These are phyloP conservation scores for Apis cerana DNA, from an alignment of 1,140 invertebrate genomes.

Conservation along the genomic window DNA sequence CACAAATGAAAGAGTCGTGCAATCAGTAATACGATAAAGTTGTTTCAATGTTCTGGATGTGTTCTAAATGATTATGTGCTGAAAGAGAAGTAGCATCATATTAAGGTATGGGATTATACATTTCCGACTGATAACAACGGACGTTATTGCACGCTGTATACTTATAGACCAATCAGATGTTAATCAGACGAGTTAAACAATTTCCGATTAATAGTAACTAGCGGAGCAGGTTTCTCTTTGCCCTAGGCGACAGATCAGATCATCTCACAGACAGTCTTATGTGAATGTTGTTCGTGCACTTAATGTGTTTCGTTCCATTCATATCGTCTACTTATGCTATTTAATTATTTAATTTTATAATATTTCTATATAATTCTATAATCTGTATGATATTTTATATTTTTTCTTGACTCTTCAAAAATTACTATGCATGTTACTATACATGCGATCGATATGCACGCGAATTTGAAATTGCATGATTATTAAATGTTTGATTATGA, in stretches of 20 bases:
- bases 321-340: neutral
- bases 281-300: conserved; percentile 12
- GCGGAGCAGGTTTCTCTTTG: conserved; percentile 13
- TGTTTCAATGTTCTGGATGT: neutral
- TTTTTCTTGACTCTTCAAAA: neutral
- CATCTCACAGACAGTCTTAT: neutral
- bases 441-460: conserved; percentile 10
- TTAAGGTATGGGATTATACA: neutral
- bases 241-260: conserved; percentile 16
- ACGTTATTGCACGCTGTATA: neutral
- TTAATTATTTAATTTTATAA: conserved; percentile 41
- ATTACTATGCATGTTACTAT: neutral
- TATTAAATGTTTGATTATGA: neutral
- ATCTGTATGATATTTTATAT: neutral
- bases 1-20: neutral
- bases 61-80: neutral
- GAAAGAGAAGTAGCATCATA: neutral
- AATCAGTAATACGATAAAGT: neutral
- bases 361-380: neutral
- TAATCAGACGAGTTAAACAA: conserved; percentile 23
- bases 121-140: conserved; percentile 7
- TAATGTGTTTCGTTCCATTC: neutral
- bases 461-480: neutral
- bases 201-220: conserved; percentile 17
- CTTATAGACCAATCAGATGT: conserved; percentile 20